Conservation (phyloP, 2,888 invertebrate species). For the Malthinus seriepunctatus region DNA sequence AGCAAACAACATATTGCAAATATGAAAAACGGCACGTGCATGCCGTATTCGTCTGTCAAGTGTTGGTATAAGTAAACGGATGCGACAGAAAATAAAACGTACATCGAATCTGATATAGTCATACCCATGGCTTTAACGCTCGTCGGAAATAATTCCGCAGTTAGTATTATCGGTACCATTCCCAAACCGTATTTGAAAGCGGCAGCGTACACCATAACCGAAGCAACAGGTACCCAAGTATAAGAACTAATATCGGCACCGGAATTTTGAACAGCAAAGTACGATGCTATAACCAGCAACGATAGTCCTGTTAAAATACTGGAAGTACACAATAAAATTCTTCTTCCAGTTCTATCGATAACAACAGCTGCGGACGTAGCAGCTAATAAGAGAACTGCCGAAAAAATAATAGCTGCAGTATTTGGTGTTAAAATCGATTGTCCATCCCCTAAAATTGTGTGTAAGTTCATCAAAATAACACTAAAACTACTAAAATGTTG, state of each 20-base stretch:
- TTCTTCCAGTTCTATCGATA: constrained; percentile 49
- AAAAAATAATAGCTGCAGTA: constrained; percentile 48
- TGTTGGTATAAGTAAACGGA: constrained; percentile 46
- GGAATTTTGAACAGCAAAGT: constrained; percentile 45
- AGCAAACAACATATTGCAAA: constrained; percentile 45
- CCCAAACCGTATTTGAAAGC: constrained; percentile 50
- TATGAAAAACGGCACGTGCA: constrained; percentile 49
- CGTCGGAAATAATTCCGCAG: constrained; percentile 52
- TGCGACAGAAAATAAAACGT: constrained; percentile 45
- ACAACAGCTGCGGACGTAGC: constrained; percentile 43
- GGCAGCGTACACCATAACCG: constrained; percentile 49
- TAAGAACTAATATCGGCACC: constrained; percentile 40
- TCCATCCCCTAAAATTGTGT: constrained; percentile 47
- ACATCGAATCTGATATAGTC: constrained; percentile 49
- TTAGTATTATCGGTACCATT: constrained; percentile 51
- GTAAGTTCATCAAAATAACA: constrained; percentile 53
- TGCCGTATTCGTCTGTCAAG: constrained; percentile 40
- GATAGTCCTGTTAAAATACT: constrained; percentile 46
- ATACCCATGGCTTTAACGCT: constrained; percentile 52
- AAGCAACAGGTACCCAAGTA: constrained; percentile 49
- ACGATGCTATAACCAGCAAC: constrained; percentile 45
- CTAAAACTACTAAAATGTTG: constrained; percentile 52
- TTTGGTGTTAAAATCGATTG: constrained; percentile 44
- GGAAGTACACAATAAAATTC: constrained; percentile 45
- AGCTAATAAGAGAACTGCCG: constrained; percentile 47